Conservation (phyloP, 1,140 invertebrate genomes). For the Drosophila novamexicana region DNA sequence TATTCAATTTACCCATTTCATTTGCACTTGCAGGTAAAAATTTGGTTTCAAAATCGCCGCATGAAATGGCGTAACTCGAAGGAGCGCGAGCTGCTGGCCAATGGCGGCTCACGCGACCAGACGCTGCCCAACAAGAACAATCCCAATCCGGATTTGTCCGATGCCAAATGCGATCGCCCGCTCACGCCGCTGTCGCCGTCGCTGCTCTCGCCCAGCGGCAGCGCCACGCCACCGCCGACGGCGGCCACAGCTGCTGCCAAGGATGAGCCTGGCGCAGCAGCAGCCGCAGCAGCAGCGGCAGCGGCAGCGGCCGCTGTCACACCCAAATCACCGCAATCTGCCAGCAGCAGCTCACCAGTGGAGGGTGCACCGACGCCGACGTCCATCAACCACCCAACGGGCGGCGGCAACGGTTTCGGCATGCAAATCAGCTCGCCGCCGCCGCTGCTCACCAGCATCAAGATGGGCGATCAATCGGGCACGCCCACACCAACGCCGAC, state of each 20-base stretch:
- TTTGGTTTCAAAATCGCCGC: slow-evolving; percentile 97
- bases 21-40: slow-evolving; percentile 92
- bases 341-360: slow-evolving; percentile 52
- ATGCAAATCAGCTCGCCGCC: slow-evolving; percentile 77
- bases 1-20: slow-evolving; percentile 64
- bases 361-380: slow-evolving; percentile 26
- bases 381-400: slow-evolving; percentile 19
- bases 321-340: slow-evolving; percentile 61
- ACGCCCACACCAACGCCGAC: slow-evolving; percentile 53
- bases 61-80: slow-evolving; percentile 99
- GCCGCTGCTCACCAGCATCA: slow-evolving; percentile 65
- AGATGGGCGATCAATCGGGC: slow-evolving; percentile 61
- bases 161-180: slow-evolving; percentile 92
- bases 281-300: not conserved
- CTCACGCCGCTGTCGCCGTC: slow-evolving; percentile 85
- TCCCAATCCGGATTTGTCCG: slow-evolving; percentile 97
- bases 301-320: slow-evolving; percentile 28
- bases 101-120: slow-evolving; percentile 96
- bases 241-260: slow-evolving; percentile 46
- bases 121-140: slow-evolving; percentile 98
- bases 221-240: slow-evolving; percentile 52
- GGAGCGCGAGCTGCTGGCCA: slow-evolving; percentile 96
- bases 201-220: slow-evolving; percentile 73
- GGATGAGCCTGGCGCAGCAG: slow-evolving; percentile 57
- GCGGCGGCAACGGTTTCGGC: slow-evolving; percentile 33